Percentiles rank a stretch among this genome's conserved stretches.
These are phyloP conservation scores for Coptotermes formosanus DNA, from an alignment of 1,140 invertebrate genomes.

Conservation along the genomic window DNA sequence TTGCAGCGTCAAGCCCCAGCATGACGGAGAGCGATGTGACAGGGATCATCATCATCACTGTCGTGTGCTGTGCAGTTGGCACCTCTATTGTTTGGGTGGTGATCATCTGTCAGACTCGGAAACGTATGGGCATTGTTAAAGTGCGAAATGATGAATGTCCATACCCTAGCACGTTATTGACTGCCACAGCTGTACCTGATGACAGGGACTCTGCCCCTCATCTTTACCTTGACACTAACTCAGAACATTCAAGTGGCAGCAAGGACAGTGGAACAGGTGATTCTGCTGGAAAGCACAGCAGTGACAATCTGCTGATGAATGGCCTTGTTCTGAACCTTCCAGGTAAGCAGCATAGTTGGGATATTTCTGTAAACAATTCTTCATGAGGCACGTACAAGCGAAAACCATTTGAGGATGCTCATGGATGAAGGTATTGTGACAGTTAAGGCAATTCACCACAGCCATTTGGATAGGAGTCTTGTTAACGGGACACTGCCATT, in stretches of 20 bases:
- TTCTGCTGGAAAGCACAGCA: slow-evolving; percentile 62
- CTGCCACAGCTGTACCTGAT: slow-evolving; percentile 45
- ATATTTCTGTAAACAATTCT: too few species aligned
- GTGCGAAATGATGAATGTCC: slow-evolving; percentile 35
- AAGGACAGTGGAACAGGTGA: slow-evolving; percentile 65
- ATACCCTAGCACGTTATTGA: slow-evolving; percentile 43
- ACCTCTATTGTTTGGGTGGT: slow-evolving; percentile 90
- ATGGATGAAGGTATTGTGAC: too few species aligned
- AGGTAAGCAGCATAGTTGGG: background rate
- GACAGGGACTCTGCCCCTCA: slow-evolving; percentile 45
- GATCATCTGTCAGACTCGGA: slow-evolving; percentile 84
- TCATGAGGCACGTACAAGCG: background rate
- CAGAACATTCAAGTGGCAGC: slow-evolving; percentile 52
- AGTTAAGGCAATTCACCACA: too few species aligned
- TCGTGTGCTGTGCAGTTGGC: slow-evolving; percentile 84
- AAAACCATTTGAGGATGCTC: too few species aligned
- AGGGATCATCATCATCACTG: slow-evolving; percentile 83
- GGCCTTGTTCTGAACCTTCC: slow-evolving; percentile 1
- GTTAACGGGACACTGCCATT: too few species aligned
- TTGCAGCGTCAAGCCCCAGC: slow-evolving; percentile 45
- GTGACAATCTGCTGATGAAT: slow-evolving; percentile 48
- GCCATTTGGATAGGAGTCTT: too few species aligned
- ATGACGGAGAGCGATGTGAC: slow-evolving; percentile 68
- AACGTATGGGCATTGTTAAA: slow-evolving; percentile 48
- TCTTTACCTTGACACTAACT: slow-evolving; percentile 46